Evolutionary conservation across 1,140 invertebrate genomes (phyloP).

Genomic region (Cyclina sinensis): DNA sequence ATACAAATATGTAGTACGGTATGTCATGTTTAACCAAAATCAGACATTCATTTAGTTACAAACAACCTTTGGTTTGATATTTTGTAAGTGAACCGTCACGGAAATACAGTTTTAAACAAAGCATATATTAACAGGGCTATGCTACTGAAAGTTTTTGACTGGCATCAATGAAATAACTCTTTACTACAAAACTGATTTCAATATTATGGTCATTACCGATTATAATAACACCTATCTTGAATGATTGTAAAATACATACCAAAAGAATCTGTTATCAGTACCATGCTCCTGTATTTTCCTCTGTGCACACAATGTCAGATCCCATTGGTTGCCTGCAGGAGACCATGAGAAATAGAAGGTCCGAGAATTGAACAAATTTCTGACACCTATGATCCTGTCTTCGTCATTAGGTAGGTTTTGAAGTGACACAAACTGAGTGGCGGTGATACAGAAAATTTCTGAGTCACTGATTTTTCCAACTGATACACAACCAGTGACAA

Average conservation of each 20-base stretch:
- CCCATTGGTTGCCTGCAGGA: constrained; percentile 89
- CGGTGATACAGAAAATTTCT: constrained; percentile 97
- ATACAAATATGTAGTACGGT: too few species aligned
- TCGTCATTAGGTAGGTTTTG: constrained; percentile 92
- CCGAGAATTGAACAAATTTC: constrained; percentile 97
- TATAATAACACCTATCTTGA: too few species aligned
- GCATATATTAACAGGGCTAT: too few species aligned
- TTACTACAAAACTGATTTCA: not conserved
- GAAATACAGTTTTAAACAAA: too few species aligned
- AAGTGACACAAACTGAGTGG: constrained; percentile 95
- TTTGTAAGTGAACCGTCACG: too few species aligned
- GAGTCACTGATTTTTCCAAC: constrained; percentile 97
- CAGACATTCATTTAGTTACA: too few species aligned
- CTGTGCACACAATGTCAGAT: constrained; percentile 97
- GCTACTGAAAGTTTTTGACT: too few species aligned
- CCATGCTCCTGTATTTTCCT: constrained; percentile 91
- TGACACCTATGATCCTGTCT: constrained; percentile 93
- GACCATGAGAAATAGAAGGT: constrained; percentile 98
- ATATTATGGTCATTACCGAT: too few species aligned
- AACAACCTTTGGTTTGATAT: too few species aligned
- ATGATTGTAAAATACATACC: too few species aligned
- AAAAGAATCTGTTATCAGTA: constrained; percentile 98
- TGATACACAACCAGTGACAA: constrained; percentile 97
- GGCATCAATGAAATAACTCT: too few species aligned
- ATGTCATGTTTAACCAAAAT: too few species aligned